Evolutionary conservation across 2,888 invertebrate species (phyloP).

Genomic region (Hylaea fasciaria): DNA sequence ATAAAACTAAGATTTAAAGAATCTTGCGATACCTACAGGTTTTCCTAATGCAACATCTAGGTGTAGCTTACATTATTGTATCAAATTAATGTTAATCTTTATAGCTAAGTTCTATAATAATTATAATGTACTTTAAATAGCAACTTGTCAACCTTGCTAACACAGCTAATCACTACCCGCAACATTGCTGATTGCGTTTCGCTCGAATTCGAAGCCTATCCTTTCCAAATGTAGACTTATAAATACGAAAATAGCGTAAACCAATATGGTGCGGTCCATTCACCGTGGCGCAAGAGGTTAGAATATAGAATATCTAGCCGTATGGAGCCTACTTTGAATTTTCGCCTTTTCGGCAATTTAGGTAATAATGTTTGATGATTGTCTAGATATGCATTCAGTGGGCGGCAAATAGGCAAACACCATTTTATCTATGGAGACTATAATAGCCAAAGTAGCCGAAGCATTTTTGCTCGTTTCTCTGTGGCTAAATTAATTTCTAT

Average conservation of each 20-base stretch:
- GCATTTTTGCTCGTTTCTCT: background rate
- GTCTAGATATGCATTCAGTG: too few species aligned
- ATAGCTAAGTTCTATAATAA: too few species aligned
- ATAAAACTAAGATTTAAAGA: too few species aligned
- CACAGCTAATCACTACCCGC: background rate
- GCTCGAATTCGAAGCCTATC: background rate
- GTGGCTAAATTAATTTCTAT: background rate
- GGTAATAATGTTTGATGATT: too few species aligned
- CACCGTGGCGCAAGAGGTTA: conserved; percentile 15
- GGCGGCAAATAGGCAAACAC: too few species aligned
- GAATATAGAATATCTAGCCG: background rate
- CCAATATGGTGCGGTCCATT: conserved; percentile 3
- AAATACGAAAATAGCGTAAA: conserved; percentile 4
- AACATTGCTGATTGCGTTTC: background rate
- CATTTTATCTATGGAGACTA: too few species aligned
- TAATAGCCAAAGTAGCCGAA: too few species aligned
- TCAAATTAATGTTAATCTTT: too few species aligned
- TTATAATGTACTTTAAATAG: background rate
- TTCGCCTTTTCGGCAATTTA: background rate
- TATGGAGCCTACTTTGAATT: background rate
- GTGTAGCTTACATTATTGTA: too few species aligned
- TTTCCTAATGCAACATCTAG: too few species aligned
- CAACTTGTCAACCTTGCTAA: conserved; percentile 14
- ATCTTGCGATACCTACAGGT: too few species aligned
- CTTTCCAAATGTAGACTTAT: background rate